Evolutionary conservation across 2,113 vertebrate species (phyloP), one percentile per base, ranked within the genome.

Genomic region (Psittacula cyanocephala): DNA sequence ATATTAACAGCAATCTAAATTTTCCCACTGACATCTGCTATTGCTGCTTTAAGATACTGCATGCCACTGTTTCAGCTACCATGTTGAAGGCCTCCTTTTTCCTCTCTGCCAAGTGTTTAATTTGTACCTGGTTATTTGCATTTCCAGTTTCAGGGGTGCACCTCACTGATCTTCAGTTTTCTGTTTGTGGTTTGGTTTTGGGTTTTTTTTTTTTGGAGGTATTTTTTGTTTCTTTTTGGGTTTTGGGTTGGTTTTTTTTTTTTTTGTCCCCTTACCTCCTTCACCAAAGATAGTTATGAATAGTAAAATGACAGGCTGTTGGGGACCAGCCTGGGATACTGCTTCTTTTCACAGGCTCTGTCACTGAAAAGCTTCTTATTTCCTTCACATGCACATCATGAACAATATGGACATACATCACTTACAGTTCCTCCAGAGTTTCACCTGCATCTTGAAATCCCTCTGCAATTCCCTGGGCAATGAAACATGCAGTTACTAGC

Each of bases 361-460:
- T 50, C 24, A 2, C 27, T 57, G 10, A 28, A 78, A 74, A 64
- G 2, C 49, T 57, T 63, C 10, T 64, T 71, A 22, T 77, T 75
- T 62, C 15, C 31, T 39, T 84, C 37, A 14, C 6, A 18, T 33
- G 13, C 20, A 33, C 16, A 18, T 7, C 19, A 28, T 33, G 11
- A 91, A 11, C 57, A 70, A 4, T 5, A 1, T 24, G 16, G 27
- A 50, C 47, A 35, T 0, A 0, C 44, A 65, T 29, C 12, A 10
- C 4, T 49, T 31, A 17, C 29, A 68, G 17, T 39, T 19, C 5
- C 37, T 75, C 65, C 37, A 41, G 70, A 71, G 11, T 18, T 31
- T 20, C 3, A 1, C 7, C 31, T 63, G 5, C 18, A 13, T 23
- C 28, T 68, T 49, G 22, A 80, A 37, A 33, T 27, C 18, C 9